phyloP scores from a whole-genome alignment of 2,888 invertebrate species.

The Trachelus stipa region DNA sequence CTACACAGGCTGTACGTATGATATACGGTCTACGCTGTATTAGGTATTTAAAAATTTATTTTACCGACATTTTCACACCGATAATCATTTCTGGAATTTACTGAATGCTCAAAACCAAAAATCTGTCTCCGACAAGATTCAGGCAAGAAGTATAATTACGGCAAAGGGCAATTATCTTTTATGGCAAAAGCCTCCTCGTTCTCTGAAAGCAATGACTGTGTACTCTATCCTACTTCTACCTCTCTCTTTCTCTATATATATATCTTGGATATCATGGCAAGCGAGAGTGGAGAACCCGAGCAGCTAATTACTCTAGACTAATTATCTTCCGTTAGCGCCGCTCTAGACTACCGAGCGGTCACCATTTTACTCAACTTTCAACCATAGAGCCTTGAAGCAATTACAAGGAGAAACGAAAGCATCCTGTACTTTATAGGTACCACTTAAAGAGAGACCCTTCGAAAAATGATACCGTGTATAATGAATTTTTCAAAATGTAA shows the following conservation, averaged over 20 bases:
- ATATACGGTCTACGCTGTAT: too few species aligned
- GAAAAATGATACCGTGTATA: too few species aligned
- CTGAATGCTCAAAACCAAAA: not conserved
- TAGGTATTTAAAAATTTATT: too few species aligned
- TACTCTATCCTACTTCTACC: constrained; percentile 3
- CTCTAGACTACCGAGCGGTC: constrained; percentile 20
- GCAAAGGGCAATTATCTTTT: constrained; percentile 36
- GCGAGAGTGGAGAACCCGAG: constrained; percentile 20
- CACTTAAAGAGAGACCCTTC: too few species aligned
- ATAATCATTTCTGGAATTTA: too few species aligned
- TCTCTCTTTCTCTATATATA: not conserved
- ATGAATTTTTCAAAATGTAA: too few species aligned
- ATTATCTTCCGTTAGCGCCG: constrained; percentile 53
- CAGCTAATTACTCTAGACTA: constrained; percentile 58
- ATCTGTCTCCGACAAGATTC: constrained; percentile 10
- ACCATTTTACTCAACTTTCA: constrained; percentile 15
- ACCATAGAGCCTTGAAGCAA: constrained; percentile 9
- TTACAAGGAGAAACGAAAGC: not conserved
- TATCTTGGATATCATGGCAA: not conserved
- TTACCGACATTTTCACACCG: too few species aligned
- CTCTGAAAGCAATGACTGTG: not conserved
- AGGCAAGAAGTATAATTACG: constrained; percentile 17
- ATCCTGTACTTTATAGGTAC: too few species aligned
- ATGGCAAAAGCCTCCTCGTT: constrained; percentile 20
- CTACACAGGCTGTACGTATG: too few species aligned